A percentile compares a stretch with the other conserved stretches of the same genome.
These are phyloP conservation scores for Ridgeia piscesae DNA, from an alignment of 1,140 invertebrate genomes.

Conservation along the genomic window DNA sequence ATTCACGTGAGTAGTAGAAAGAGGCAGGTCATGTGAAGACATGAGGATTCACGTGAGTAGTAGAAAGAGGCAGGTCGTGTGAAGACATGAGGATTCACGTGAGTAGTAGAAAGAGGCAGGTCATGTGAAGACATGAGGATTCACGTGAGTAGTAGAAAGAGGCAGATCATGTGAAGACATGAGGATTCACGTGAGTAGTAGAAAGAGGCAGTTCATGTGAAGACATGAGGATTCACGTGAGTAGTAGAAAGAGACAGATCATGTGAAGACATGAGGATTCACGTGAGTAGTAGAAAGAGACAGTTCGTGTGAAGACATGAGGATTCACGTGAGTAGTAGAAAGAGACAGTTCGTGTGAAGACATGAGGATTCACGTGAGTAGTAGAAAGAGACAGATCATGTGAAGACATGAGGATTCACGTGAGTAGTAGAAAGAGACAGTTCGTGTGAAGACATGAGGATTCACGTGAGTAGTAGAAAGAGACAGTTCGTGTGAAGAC, in stretches of 20 bases:
- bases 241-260: conserved; percentile 26
- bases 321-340: conserved; percentile 73
- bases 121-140: conserved; percentile 63
- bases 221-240: conserved; percentile 79
- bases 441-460: conserved; percentile 51
- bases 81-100: conserved; percentile 78
- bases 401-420: conserved; percentile 72
- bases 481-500: too few relatives aligned
- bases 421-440: conserved; percentile 59
- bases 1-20: conserved; percentile 73
- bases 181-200: conserved; percentile 73
- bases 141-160: conserved; percentile 68
- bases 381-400: not conserved
- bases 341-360: too few relatives aligned
- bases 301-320: conserved; percentile 35
- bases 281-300: conserved; percentile 65
- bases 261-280: conserved; percentile 66
- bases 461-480: conserved; percentile 73
- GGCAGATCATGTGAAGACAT: too few relatives aligned
- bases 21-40: too few relatives aligned
- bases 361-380: conserved; percentile 78
- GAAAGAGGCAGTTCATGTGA: too few relatives aligned
- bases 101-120: conserved; percentile 37
- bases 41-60: conserved; percentile 75
- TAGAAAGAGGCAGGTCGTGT: not conserved